Evolutionary conservation across 2,113 vertebrate species (phyloP), one percentile per base, ranked within the genome.

Genomic region (Ivindomyrus marchei): DNA sequence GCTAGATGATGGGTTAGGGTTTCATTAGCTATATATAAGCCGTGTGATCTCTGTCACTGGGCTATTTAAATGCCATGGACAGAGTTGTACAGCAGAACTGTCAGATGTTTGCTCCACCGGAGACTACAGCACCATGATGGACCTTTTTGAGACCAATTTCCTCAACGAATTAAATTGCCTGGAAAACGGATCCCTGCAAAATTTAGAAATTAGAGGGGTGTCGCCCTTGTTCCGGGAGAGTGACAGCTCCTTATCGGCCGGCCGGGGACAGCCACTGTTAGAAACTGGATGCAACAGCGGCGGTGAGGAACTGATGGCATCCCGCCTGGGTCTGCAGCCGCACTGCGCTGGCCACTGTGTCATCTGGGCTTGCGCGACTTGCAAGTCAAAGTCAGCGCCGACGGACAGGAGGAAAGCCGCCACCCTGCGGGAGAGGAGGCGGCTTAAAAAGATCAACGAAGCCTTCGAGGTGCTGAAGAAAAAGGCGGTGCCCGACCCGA

Each of bases 1-100:
- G 97, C 97, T 97, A 97, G 96, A 97, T 92, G 95, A 95, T 96
- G 98, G 98, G 96, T 94, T 99, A 97, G 96, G 95, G 96, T 99
- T 99, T 98, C 98, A 98, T 96, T 95, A 96, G 97, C 97, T 98
- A 98, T 97, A 99, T 98, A 97, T 97, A 99, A 97, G 96, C 96
- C 95, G 93, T 93, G 95, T 93, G 95, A 96, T 97, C 97, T 97
- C 96, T 98, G 97, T 97, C 97, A 97, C 96, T 92, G 94, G 95
- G 95, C 97, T 98, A 97, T 98, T 98, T 98, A 98, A 98, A 99
- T 98, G 96, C 97, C 97, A 96, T 95, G 95, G 66, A 87, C 93
- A 96, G 94, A 96, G 96, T 93, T 95, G 88, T 95, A 85, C 90
- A 92, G 39, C 94, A 85, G 94, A 94, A 85, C 95, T 94, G 93